These are phyloP conservation scores for Nephrotoma guestfalica DNA, from an alignment of 2,888 invertebrate species.

Conservation along the genomic window DNA sequence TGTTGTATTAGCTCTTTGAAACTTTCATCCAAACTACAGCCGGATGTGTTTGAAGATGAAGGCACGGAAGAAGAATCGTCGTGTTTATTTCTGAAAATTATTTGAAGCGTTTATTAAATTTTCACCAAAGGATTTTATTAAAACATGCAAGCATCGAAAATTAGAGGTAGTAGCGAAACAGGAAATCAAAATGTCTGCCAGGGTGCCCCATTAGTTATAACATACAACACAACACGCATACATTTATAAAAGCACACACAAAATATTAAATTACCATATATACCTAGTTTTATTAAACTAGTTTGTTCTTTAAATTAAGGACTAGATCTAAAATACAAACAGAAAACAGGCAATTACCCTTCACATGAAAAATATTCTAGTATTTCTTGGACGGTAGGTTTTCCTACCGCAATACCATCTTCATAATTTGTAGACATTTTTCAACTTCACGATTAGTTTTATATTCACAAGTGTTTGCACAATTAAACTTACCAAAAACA, in stretches of 20 bases:
- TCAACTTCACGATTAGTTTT: background rate
- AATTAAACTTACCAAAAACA: background rate
- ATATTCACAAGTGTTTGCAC: background rate
- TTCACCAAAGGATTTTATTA: background rate
- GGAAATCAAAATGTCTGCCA: background rate
- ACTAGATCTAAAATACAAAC: background rate
- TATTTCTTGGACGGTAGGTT: slow-evolving; percentile 1
- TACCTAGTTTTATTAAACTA: background rate
- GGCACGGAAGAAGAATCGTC: background rate
- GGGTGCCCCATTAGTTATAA: background rate
- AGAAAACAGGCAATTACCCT: background rate
- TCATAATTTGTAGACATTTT: background rate
- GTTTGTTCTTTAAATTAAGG: too few relatives aligned
- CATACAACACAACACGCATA: background rate
- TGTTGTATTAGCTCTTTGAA: background rate
- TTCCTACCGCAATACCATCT: background rate
- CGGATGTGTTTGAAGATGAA: background rate
- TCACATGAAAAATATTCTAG: slow-evolving; percentile 1
- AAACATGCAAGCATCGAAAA: background rate
- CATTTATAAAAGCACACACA: background rate
- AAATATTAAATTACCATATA: background rate
- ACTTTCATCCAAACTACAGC: background rate
- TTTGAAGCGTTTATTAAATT: background rate
- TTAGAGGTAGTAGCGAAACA: background rate
- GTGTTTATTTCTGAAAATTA: background rate